These are phyloP conservation scores for Micronycteris hirsuta DNA, from an alignment of 2,113 vertebrate genomes.

Conservation along the genomic window DNA sequence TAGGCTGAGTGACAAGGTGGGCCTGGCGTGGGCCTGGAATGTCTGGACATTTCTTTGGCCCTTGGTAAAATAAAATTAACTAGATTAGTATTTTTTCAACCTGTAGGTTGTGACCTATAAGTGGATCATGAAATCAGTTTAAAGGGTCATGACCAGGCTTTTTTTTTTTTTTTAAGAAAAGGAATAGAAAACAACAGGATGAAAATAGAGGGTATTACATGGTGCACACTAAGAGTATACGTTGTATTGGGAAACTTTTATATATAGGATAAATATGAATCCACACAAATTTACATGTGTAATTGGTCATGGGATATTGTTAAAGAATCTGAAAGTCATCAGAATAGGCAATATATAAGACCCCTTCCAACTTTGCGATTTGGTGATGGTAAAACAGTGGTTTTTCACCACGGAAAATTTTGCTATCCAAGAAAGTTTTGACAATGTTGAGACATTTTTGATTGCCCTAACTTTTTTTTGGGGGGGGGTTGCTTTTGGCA, in stretches of 20 bases:
- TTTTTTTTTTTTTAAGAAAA: not conserved
- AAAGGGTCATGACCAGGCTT: not conserved
- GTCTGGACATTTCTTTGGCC: not conserved
- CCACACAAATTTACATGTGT: not conserved
- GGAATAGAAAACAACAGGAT: not conserved
- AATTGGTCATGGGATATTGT: not conserved
- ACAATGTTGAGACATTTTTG: not conserved
- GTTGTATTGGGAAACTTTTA: not conserved
- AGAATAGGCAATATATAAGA: not conserved
- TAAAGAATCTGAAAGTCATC: not conserved
- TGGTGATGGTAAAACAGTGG: not conserved
- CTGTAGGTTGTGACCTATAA: not conserved
- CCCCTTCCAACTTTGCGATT: not conserved
- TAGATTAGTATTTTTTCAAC: not conserved
- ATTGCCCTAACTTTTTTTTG: not conserved
- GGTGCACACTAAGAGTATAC: not conserved
- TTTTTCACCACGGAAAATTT: not conserved
- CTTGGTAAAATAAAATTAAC: not conserved
- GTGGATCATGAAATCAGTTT: not conserved
- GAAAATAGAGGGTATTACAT: not conserved
- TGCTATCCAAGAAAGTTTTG: not conserved
- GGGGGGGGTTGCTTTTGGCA: not conserved
- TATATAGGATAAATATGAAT: not conserved
- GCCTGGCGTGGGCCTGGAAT: too few species aligned
- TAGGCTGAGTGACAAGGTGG: rapidly evolving